Percentiles rank a stretch among this genome's conserved stretches.
Conservation (phyloP, 2,113 vertebrate species). For the Talpa occidentalis region DNA sequence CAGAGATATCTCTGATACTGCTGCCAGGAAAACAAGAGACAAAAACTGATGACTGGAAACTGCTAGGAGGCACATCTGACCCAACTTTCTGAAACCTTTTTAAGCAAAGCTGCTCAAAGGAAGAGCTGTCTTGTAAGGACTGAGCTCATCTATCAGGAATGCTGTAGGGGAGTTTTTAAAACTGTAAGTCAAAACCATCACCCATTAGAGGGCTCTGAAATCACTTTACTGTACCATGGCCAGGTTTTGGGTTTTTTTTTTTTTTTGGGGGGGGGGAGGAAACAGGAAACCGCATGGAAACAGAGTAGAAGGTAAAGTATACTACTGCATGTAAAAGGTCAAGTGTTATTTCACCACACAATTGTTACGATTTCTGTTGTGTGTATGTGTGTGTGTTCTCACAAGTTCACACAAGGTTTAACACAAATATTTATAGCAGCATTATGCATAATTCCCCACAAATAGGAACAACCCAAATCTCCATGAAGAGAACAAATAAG, state of each 20-base stretch:
- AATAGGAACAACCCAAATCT: background rate
- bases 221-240: background rate
- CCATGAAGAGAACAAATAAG: background rate
- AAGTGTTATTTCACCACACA: background rate
- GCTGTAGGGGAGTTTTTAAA: background rate
- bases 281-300: conserved; percentile 6
- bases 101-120: background rate
- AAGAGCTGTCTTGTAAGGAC: background rate
- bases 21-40: conserved; percentile 17
- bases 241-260: no score
- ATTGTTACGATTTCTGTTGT: background rate
- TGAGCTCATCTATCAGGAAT: background rate
- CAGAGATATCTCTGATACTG: background rate
- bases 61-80: background rate
- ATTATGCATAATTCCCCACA: background rate
- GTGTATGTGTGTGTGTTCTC: background rate
- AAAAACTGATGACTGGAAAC: background rate
- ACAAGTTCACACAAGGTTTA: background rate
- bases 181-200: background rate
- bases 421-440: background rate
- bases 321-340: background rate
- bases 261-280: no score
- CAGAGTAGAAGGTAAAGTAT: background rate
- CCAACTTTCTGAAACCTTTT: background rate
- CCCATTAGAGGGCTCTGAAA: background rate